Evolutionary conservation across 2,797 vertebrate genomes (phyloP).

Genomic region (Sylvia borin): DNA sequence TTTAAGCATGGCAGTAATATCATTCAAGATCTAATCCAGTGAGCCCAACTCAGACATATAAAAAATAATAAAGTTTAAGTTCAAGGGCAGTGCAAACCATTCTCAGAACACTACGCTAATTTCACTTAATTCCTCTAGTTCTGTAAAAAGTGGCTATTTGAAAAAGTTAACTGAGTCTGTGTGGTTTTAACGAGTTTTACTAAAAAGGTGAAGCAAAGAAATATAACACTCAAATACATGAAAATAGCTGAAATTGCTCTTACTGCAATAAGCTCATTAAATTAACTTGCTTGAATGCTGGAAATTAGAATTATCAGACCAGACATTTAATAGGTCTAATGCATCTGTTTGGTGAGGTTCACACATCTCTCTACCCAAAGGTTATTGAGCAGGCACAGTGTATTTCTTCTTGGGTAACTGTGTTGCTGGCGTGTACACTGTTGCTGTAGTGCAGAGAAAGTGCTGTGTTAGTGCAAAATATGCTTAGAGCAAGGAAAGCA

Average conservation of each 20-base stretch:
- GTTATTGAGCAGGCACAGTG: background rate
- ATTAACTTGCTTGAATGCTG: conserved; percentile 1
- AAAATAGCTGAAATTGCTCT: conserved; percentile 32
- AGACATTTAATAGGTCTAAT: conserved; percentile 35
- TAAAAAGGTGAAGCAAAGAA: conserved; percentile 40
- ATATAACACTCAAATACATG: conserved; percentile 5
- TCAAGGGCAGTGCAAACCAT: background rate
- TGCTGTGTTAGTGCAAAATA: background rate
- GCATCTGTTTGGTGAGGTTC: background rate
- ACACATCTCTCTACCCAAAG: background rate
- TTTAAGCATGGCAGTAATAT: background rate
- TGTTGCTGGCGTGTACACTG: background rate
- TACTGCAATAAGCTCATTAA: conserved; percentile 20
- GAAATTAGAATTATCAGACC: conserved; percentile 15
- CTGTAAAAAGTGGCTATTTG: background rate
- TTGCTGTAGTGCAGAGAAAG: background rate
- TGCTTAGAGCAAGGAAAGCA: background rate
- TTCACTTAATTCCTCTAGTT: background rate
- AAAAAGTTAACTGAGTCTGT: conserved; percentile 9
- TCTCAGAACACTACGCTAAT: background rate
- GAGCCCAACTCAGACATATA: background rate
- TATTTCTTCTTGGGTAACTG: background rate
- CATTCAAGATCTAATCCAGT: background rate
- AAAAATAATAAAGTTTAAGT: background rate
- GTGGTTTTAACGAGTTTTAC: conserved; percentile 17